Evolutionary conservation across 2,113 vertebrate species (phyloP), one percentile per base, ranked within the genome.

Genomic region (Pseudois nayaur): DNA sequence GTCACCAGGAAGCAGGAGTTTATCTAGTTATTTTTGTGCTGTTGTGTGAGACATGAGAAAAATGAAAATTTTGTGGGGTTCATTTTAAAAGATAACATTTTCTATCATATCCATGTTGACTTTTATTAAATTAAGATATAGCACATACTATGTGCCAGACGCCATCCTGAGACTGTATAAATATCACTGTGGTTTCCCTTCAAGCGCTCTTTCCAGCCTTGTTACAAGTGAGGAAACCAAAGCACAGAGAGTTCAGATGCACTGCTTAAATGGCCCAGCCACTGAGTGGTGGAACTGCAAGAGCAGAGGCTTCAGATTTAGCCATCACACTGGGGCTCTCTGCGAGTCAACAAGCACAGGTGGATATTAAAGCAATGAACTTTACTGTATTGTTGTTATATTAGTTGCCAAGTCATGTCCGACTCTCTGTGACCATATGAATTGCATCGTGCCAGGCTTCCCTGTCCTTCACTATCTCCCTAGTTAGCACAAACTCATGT

Each of bases 41-140:
- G 11, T 74, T 55, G 84, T 96, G 95, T 93, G 93, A 96, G 89
- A 97, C 86, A 52, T 43, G 27, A 87, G 74, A 95, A 90, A 92
- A 87, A 59, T 50, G 71, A 91, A 91, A 57, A 91, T 16, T 40
- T 55, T 45, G 8, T 64, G 90, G 48, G 36, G 90, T 87, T 11
- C 7, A 1, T 83, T 89, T 76, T 33, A 83, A 86, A 79, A 81
- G 8, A 86, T 45, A 27, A 36, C 13, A 57, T 25, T 92, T 83
- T 81, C 17, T 67, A 9, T 52, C 13, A 81, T 31, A 82, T 76
- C 91, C 25, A 91, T 55, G 15, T 81, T 74, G 23, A 82, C 29
- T 64, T 71, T 87, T 50, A 57, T 33, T 91, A 43, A 91, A 36
- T 82, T 48, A 57, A 62, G 23, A 86, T 76, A 29, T 5, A 76